These are phyloP conservation scores for Euwallacea similis DNA, from an alignment of 1,140 invertebrate genomes.

Conservation along the genomic window DNA sequence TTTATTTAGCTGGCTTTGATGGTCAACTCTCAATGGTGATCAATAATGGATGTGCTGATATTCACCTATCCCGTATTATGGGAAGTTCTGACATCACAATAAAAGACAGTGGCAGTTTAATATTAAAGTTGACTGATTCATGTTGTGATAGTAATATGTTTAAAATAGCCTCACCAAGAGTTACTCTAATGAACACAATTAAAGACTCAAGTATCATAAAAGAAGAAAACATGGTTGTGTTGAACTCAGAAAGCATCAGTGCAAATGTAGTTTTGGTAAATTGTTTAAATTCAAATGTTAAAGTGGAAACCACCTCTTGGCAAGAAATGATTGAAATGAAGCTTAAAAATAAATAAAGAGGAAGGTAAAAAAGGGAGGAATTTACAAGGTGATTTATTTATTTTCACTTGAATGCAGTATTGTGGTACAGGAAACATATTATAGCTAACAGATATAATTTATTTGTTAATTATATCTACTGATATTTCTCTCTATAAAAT, in stretches of 20 bases:
- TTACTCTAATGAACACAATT: background rate
- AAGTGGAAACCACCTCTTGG: constrained; percentile 37
- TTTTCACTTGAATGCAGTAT: background rate
- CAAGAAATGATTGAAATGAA: constrained; percentile 41
- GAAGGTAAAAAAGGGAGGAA: too few species aligned
- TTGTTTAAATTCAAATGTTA: constrained; percentile 34
- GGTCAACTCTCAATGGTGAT: constrained; percentile 35
- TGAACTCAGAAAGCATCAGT: constrained; percentile 24
- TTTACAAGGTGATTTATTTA: constrained; percentile 1
- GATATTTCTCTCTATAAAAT: too few species aligned
- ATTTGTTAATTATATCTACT: too few species aligned
- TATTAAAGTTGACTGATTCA: constrained; percentile 36
- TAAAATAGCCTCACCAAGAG: constrained; percentile 27
- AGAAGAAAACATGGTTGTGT: constrained; percentile 18
- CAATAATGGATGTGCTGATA: constrained; percentile 40
- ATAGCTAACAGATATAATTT: too few species aligned
- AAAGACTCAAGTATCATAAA: constrained; percentile 27
- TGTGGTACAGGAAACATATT: too few species aligned
- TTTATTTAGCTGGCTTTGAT: constrained; percentile 44
- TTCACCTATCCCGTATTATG: constrained; percentile 41
- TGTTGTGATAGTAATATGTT: constrained; percentile 39
- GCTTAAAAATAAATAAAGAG: constrained; percentile 33
- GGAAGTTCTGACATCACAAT: constrained; percentile 41
- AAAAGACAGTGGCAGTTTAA: constrained; percentile 17
- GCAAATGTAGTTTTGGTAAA: constrained; percentile 27